Evolutionary conservation across 2,797 vertebrate genomes (phyloP), one percentile per base, ranked within the genome.

Genomic region (Meriones psammophilus): DNA sequence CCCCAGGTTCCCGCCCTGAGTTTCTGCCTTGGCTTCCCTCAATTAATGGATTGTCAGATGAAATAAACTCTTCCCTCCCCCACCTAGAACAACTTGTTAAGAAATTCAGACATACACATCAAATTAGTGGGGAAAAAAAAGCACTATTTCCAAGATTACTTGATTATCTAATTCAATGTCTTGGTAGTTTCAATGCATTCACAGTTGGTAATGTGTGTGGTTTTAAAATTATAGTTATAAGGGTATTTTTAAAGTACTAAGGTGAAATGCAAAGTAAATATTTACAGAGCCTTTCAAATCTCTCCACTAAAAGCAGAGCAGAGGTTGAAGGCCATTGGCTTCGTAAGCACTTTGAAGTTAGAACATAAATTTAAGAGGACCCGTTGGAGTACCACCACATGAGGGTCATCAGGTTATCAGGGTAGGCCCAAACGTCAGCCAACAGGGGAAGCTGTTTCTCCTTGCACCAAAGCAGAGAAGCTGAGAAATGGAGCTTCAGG

Each of bases 101-200:
- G 84, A 54, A 86, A 54, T 77, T 91, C 56, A 95, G 80, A 90
- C 60, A 84, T 62, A 42, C 46, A 95, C 64, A 74, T 18, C 69
- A 77, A 96, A 81, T 92, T 4, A 94, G 54, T 28, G 50, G 50
- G 50, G 50, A 9, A 10, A 10, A 10, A 78, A 73, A 60, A 58
- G 69, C 30, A 66, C 56, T 73, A 92, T 77, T 92, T 96, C 80
- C 69, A 94, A 76, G 50, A 90, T 96, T 95, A 87, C 68, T 73
- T 83, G 66, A 83, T 7, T 77, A 80, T 85, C 46, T 13, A 89
- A 85, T 68, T 89, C 80, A 95, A 81, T 22, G 42, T 1, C 10
- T 30, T 54, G 18, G 71, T 81, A 77, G 28, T 71, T 18, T 33
- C 18, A 84, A 39, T 54, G 60, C 68, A 56, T 89, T 79, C 92